These are phyloP conservation scores for Physeter macrocephalus DNA, from an alignment of 2,113 vertebrate species.

Conservation along the genomic window DNA sequence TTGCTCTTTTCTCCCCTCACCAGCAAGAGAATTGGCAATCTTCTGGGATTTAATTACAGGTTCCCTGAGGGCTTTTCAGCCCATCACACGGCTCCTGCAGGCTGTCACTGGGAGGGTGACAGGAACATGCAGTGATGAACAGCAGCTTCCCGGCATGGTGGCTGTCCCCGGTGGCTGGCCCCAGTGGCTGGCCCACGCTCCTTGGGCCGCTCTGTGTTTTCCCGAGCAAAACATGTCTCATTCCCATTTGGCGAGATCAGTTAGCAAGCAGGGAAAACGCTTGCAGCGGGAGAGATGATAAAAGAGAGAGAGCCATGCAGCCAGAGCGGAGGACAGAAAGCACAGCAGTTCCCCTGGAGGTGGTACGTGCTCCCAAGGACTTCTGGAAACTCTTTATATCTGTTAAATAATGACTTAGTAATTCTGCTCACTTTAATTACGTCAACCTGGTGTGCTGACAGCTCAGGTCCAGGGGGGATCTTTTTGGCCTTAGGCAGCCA, in stretches of 20 bases:
- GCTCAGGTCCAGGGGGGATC: not conserved
- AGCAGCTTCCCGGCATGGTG: not conserved
- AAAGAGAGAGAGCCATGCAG: not conserved
- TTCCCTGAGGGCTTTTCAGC: conserved; percentile 70
- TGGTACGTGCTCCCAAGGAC: not conserved
- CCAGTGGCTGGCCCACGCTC: conserved; percentile 45
- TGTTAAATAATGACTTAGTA: not conserved
- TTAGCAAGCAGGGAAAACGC: not conserved
- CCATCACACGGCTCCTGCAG: conserved; percentile 55
- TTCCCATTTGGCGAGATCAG: conserved; percentile 63
- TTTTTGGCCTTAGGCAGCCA: not conserved
- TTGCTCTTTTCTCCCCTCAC: conserved; percentile 36
- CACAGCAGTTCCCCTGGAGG: not conserved
- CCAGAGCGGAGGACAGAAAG: not conserved
- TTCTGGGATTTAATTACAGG: conserved; percentile 75
- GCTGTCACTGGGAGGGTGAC: conserved; percentile 60
- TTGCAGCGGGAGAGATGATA: conserved; percentile 8
- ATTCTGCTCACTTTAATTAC: conserved; percentile 42
- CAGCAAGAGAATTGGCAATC: conserved; percentile 57
- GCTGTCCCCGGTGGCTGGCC: conserved; percentile 32
- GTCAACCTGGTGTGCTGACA: not conserved
- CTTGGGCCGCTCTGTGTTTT: conserved; percentile 49
- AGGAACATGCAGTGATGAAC: not conserved
- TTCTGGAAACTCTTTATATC: not conserved
- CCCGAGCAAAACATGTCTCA: conserved; percentile 56